phyloP scores from a whole-genome alignment of 2,797 vertebrate species.

The Chlorospingus flavigularis region DNA sequence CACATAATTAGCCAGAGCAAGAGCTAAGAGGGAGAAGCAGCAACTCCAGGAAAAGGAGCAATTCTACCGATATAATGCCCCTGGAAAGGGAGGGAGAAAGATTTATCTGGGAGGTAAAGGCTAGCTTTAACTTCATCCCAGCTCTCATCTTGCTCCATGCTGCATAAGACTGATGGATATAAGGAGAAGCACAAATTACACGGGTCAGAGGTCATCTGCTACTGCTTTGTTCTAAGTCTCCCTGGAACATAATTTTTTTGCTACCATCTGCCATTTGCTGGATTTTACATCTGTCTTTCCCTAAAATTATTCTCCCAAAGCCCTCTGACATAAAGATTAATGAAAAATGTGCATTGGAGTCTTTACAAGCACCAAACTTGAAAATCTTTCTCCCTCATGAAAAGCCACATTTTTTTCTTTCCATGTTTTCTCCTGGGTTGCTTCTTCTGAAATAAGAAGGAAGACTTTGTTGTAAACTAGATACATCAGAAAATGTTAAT shows the following conservation, averaged over 20 bases:
- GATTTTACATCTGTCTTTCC: slow-evolving; percentile 54
- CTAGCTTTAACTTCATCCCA: neutral
- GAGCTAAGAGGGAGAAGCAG: neutral
- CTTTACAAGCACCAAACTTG: neutral
- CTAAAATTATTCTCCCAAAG: neutral
- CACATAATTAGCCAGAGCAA: neutral
- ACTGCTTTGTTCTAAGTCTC: slow-evolving; percentile 8
- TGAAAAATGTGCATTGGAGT: neutral
- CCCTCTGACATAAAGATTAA: neutral
- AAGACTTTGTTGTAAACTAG: neutral
- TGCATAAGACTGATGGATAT: neutral
- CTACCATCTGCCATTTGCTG: slow-evolving; percentile 64
- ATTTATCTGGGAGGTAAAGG: neutral
- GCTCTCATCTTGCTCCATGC: neutral
- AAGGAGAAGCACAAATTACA: neutral
- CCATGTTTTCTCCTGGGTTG: neutral
- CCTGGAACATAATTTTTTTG: slow-evolving; percentile 56
- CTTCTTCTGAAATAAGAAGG: neutral
- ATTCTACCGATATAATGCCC: neutral
- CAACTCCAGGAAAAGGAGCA: neutral
- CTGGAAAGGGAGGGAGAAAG: neutral
- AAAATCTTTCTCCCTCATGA: neutral
- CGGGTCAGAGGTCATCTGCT: neutral
- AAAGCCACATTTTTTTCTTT: neutral
- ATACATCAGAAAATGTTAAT: neutral